phyloP scores from a whole-genome alignment of 2,888 invertebrate genomes.

The Palloptera scutellata region DNA sequence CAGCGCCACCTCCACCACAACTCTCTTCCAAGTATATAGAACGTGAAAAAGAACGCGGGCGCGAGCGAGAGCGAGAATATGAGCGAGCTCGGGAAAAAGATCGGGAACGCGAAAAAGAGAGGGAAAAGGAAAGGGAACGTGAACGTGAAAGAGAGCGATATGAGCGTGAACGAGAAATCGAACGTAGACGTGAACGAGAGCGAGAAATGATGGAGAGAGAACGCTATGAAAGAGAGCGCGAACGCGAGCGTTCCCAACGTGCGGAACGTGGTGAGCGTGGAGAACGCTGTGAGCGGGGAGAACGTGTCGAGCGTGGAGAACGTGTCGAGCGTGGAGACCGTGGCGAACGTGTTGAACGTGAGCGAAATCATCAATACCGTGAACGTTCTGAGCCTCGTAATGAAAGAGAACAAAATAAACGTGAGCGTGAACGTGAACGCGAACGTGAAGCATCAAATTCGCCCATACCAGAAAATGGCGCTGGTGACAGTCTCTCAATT shows the following conservation, averaged over 20 bases:
- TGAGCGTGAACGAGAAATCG: constrained; percentile 36
- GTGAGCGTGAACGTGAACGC: constrained; percentile 45
- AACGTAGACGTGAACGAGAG: constrained; percentile 28
- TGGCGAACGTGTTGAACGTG: constrained; percentile 42
- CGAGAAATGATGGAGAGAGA: constrained; percentile 36
- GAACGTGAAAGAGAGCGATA: constrained; percentile 33
- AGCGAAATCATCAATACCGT: constrained; percentile 35
- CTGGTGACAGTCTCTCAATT: constrained; percentile 74
- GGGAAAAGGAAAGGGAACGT: constrained; percentile 35
- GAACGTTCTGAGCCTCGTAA: constrained; percentile 35
- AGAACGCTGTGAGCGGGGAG: constrained; percentile 35
- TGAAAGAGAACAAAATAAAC: constrained; percentile 35
- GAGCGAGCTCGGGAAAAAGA: constrained; percentile 39
- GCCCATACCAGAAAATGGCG: constrained; percentile 62
- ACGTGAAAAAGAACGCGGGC: constrained; percentile 36
- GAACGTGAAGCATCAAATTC: constrained; percentile 52
- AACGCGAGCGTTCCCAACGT: constrained; percentile 30
- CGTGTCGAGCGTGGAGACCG: constrained; percentile 37
- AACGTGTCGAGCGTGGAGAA: constrained; percentile 26
- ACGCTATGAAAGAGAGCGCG: constrained; percentile 34
- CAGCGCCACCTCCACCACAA: constrained; percentile 54
- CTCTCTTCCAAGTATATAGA: constrained; percentile 47
- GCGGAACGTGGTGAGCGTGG: too few relatives aligned
- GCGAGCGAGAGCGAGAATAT: constrained; percentile 40
- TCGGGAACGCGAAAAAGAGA: constrained; percentile 33